Base-by-base conservation (phyloP, 2,888 invertebrate genomes). In the Crossocerus cetratus region DNA sequence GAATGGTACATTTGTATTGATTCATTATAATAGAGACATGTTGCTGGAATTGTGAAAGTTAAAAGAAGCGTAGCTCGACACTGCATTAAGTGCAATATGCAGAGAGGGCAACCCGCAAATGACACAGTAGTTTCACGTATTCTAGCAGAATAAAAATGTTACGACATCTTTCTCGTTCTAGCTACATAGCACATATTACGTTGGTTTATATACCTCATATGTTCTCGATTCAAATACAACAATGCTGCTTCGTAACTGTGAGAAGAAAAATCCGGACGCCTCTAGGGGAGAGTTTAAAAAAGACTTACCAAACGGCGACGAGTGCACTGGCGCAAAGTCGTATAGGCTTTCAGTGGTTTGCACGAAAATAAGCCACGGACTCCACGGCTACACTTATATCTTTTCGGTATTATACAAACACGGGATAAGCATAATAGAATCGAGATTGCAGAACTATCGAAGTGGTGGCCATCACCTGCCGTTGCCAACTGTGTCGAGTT, bases 381-480 rank as follows among this genome's bases (percentile, higher is more conserved):
- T 61, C 55, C 65, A 14, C 23, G 8, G 32, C 5, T 53, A 13
- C 18, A 32, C 2, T 20, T 18, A n/a, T 53, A 57, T 16, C 20
- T 65, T 64, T 65, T 58, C 64, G 54, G n/a, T 22, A 60, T 57
- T 20, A 49, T 58, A 21, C 2, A 56, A 67, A 65, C 49, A 49
- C 8, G 57, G 59, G 20, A 64, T 65, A 65, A 68, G 45, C 56
- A 20, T 65, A 74, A 72, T 72, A 65, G 58, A 74, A 74, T 74
- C 55, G 57, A 57, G 74, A 65, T 74, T 74, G 49, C n/a, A 74
- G 60, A 65, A 65, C 54, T 61, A 68, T 68, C 57, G 72, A 67
- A 62, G 62, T 18, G 42, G 22, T 54, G 22, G 16, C 8, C 55
- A 44, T 53, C 60, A 65, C 23, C 23, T 62, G 21, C 16, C 16